Conservation (phyloP, 2,888 invertebrate genomes). For the Noctua janthina region DNA sequence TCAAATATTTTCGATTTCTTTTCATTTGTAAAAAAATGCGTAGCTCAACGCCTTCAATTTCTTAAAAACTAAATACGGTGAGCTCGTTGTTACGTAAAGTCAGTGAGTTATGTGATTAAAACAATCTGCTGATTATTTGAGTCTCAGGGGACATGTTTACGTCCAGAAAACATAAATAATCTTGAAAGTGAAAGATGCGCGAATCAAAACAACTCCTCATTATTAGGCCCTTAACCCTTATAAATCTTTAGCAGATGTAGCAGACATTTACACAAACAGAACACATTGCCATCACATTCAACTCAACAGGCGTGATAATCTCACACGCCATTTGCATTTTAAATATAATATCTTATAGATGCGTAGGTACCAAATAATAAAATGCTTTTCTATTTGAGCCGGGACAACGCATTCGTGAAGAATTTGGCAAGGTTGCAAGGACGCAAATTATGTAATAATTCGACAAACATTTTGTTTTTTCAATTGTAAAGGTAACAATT, state of each 20-base stretch:
- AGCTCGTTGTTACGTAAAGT: no score
- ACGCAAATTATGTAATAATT: conserved; percentile 71
- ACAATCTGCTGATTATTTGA: conserved; percentile 1
- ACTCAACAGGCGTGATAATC: conserved; percentile 42
- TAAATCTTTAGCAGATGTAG: conserved; percentile 32
- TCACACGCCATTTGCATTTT: conserved; percentile 54
- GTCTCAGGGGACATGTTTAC: background rate
- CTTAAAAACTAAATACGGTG: background rate
- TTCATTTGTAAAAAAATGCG: background rate
- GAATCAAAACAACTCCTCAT: conserved; percentile 16
- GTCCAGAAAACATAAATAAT: conserved; percentile 5
- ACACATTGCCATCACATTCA: conserved; percentile 30
- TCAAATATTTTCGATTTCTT: background rate
- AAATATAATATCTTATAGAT: conserved; percentile 65
- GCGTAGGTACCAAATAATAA: conserved; percentile 76
- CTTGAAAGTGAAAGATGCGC: conserved; percentile 15
- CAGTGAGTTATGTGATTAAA: conserved; percentile 11
- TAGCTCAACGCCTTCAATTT: background rate
- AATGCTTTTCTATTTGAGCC: conserved; percentile 68
- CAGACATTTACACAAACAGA: conserved; percentile 12
- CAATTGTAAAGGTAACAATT: conserved; percentile 61
- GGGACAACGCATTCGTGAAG: conserved; percentile 75
- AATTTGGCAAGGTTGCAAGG: conserved; percentile 83
- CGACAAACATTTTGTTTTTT: conserved; percentile 62
- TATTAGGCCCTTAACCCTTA: conserved; percentile 34